Conservation (phyloP, 2,113 vertebrate species). For the Megaleporinus macrocephalus region DNA sequence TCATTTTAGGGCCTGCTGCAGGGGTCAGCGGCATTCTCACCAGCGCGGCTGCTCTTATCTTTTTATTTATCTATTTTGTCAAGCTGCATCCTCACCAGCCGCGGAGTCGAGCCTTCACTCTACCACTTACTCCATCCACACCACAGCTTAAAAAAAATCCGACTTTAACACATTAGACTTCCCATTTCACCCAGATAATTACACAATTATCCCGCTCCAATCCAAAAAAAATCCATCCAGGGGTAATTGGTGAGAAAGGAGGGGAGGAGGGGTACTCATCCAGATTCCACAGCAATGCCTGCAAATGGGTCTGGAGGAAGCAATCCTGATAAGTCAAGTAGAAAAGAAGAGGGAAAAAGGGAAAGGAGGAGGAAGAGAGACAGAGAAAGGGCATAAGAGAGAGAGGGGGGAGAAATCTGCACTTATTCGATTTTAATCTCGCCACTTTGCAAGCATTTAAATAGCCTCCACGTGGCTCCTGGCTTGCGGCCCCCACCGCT, state of each 20-base stretch:
- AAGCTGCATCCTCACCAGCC: conserved; percentile 67
- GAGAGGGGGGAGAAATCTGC: conserved; percentile 77
- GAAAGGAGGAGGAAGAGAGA: conserved; percentile 25
- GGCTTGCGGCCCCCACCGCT: conserved; percentile 86
- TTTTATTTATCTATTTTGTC: conserved; percentile 64
- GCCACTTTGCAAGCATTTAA: conserved; percentile 98
- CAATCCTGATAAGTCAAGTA: conserved; percentile 85
- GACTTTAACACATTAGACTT: conserved; percentile 93
- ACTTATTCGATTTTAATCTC: conserved; percentile 98
- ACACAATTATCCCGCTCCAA: conserved; percentile 94
- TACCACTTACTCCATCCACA: conserved; percentile 52
- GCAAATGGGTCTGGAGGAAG: conserved; percentile 86
- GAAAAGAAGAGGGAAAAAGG: conserved; percentile 56
- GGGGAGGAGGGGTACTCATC: conserved; percentile 79
- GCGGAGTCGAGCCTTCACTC: conserved; percentile 61
- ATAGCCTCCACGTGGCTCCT: conserved; percentile 94
- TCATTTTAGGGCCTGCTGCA: conserved; percentile 55
- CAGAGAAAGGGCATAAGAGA: conserved; percentile 33
- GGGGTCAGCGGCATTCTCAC: conserved; percentile 35
- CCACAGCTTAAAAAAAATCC: conserved; percentile 82
- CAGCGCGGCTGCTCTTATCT: conserved; percentile 43
- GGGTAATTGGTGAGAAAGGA: conserved; percentile 89
- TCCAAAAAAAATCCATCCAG: conserved; percentile 85
- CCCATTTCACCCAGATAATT: conserved; percentile 94
- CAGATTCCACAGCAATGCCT: conserved; percentile 83